Conservation (phyloP, 2,888 invertebrate species). For the Lasioglossum morio region DNA sequence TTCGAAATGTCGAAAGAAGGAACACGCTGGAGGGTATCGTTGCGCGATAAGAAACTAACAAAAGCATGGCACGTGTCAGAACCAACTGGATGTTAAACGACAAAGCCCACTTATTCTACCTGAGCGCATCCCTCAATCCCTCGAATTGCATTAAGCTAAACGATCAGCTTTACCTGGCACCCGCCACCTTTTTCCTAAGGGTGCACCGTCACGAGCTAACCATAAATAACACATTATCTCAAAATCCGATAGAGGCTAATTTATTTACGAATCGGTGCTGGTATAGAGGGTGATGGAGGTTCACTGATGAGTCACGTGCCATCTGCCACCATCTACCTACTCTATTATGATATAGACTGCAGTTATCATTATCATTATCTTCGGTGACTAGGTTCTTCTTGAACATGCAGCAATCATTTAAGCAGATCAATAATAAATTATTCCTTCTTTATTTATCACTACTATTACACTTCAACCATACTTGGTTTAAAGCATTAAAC, state of each 20-base stretch:
- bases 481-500: too few species aligned
- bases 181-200: slow-evolving; percentile 59
- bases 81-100: slow-evolving; percentile 45
- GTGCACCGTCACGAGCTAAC: slow-evolving; percentile 77
- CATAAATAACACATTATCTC: slow-evolving; percentile 80
- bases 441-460: not conserved
- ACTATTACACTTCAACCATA: not conserved
- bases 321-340: slow-evolving; percentile 78
- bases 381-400: slow-evolving; percentile 55
- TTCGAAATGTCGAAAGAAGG: not conserved
- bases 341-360: slow-evolving; percentile 77
- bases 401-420: not conserved
- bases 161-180: slow-evolving; percentile 69
- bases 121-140: slow-evolving; percentile 70
- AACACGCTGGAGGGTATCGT: not conserved
- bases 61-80: slow-evolving; percentile 22
- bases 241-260: slow-evolving; percentile 81
- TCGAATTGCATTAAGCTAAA: slow-evolving; percentile 68
- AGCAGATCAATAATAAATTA: slow-evolving; percentile 9
- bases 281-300: slow-evolving; percentile 47
- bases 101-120: slow-evolving; percentile 78
- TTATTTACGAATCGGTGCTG: slow-evolving; percentile 81
- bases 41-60: slow-evolving; percentile 13
- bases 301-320: slow-evolving; percentile 83
- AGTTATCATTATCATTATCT: slow-evolving; percentile 62